Conservation (phyloP, 1,140 invertebrate species). For the Oncopeltus fasciatus region DNA sequence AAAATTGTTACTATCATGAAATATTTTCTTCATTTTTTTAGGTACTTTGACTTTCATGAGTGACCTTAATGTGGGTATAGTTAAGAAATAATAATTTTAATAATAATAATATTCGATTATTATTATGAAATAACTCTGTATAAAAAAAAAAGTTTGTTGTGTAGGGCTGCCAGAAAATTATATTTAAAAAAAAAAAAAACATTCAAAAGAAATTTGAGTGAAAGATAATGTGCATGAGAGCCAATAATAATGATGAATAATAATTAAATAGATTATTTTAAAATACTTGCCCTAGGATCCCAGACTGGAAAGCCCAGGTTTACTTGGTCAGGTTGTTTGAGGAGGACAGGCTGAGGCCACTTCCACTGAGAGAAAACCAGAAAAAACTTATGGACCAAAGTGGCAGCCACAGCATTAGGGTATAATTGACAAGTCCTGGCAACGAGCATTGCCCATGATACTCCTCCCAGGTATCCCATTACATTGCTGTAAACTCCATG, state of each 20-base stretch:
- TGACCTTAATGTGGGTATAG: no score
- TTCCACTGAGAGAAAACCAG: slow-evolving; percentile 94
- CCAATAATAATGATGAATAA: not conserved
- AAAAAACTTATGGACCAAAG: slow-evolving; percentile 95
- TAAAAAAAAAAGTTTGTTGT: not conserved
- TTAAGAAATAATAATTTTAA: no score
- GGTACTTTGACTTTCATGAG: no score
- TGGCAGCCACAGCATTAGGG: slow-evolving; percentile 89
- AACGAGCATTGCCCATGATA: slow-evolving; percentile 98
- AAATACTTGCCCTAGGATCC: slow-evolving; percentile 67
- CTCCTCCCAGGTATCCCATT: slow-evolving; percentile 93
- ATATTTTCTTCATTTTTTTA: no score
- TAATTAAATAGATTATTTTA: not conserved
- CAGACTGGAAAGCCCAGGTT: slow-evolving; percentile 85
- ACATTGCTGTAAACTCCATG: slow-evolving; percentile 98
- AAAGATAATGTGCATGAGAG: no score
- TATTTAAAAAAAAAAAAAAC: no score
- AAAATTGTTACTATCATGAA: no score
- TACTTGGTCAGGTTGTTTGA: slow-evolving; percentile 79
- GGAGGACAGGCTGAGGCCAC: slow-evolving; percentile 92
- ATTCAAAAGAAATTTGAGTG: no score
- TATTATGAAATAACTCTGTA: no score
- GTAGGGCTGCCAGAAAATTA: no score
- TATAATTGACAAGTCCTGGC: slow-evolving; percentile 96
- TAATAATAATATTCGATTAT: no score